Evolutionary conservation across 2,797 vertebrate genomes (phyloP).

Genomic region (Gila robusta): DNA sequence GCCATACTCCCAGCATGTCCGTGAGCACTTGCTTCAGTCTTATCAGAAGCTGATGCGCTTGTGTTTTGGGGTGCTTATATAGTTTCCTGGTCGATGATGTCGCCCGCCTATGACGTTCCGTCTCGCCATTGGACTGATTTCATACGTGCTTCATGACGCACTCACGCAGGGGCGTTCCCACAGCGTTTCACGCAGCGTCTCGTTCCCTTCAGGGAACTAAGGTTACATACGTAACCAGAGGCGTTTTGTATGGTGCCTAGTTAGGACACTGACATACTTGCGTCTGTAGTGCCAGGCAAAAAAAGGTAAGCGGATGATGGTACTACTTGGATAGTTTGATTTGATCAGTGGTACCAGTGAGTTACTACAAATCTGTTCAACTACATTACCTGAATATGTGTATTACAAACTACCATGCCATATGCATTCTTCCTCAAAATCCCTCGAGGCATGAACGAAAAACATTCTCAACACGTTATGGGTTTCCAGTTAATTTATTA

Average conservation of each 20-base stretch:
- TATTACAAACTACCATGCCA: not conserved
- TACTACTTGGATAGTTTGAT: not conserved
- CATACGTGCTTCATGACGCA: too few species aligned
- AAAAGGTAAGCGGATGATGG: not conserved
- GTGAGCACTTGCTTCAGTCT: too few species aligned
- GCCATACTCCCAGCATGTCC: too few species aligned
- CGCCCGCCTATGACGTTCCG: too few species aligned
- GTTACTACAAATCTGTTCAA: not conserved
- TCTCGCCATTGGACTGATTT: too few species aligned
- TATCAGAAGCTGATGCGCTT: too few species aligned
- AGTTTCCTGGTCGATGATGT: too few species aligned
- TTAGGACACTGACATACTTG: not conserved
- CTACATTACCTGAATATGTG: not conserved
- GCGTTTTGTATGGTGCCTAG: not conserved
- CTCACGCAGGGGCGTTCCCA: too few species aligned
- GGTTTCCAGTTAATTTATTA: conserved; percentile 22
- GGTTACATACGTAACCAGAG: too few species aligned
- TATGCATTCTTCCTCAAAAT: not conserved
- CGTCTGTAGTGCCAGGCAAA: not conserved
- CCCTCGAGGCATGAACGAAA: not conserved
- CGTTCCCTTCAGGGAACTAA: too few species aligned
- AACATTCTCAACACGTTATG: not conserved
- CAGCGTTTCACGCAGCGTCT: too few species aligned
- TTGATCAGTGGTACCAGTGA: not conserved
- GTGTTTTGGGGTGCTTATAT: too few species aligned